Base-by-base conservation (phyloP, 2,113 vertebrate species). In the Sebastes schlegelii region DNA sequence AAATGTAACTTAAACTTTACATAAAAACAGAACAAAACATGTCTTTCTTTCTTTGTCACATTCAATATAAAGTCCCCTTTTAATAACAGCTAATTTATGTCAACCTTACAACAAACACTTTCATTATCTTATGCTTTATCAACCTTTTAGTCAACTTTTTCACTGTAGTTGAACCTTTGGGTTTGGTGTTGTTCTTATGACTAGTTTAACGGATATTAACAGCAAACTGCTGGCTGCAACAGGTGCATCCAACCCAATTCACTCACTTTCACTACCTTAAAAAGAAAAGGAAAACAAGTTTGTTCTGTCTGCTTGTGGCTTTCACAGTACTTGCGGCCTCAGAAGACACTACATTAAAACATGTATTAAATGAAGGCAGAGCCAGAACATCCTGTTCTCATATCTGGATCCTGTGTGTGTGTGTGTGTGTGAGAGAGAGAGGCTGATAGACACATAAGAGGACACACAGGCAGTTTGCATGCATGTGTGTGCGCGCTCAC, bases 321-420 rank as follows among this genome's bases (percentile, higher is more conserved):
- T 77, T 75, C 43, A 55, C 74, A 34, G 42, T 19, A 40, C 63
- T 52, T 52, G 10, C 5, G 0, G 55, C 43, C 66, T 79, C 75
- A 65, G 66, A 34, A 88, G 75, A 69, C 76, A 40, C 74, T 78
- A 85, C 63, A 85, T 83, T 90, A 86, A 84, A 85, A 68, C 81
- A 67, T 74, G 60, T 14, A 83, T 75, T 79, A 70, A 73, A 73
- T 54, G 58, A 66, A 83, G 51, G 13, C 21, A 54, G 21, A 73
- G 55, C 11, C 54, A 72, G 86, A 87, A 88, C 84, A 86, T 77
- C 74, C 74, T 84, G 84, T 86, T 78, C 79, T 75, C 64, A 5
- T 19, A 57, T 43, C 48, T 60, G 49, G 16, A 63, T 79, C 68
- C 48, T 64, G 55, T 63, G 48, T 64, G 42, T 76, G 14, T 58